These are phyloP conservation scores for Prunella strophiata DNA, from an alignment of 2,797 vertebrate genomes.

Conservation along the genomic window DNA sequence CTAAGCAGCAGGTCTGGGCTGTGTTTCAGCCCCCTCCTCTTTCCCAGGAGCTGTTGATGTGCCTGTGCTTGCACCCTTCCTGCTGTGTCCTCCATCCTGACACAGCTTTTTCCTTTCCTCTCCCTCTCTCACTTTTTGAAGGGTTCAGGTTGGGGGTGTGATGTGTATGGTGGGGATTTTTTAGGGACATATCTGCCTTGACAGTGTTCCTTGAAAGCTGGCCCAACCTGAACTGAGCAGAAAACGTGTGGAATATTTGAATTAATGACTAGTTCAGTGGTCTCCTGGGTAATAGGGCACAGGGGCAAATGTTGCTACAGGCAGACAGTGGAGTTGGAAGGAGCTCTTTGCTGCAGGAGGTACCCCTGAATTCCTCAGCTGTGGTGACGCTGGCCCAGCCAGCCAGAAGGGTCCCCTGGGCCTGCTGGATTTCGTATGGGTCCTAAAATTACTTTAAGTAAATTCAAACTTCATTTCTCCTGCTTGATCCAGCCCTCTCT, in stretches of 20 bases:
- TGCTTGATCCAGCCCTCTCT: not conserved
- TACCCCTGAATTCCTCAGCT: not conserved
- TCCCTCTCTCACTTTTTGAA: not conserved
- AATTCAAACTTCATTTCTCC: constrained; percentile 2
- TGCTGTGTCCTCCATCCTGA: constrained; percentile 44
- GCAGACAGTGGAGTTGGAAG: not conserved
- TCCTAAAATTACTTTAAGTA: not conserved
- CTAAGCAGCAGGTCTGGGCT: constrained; percentile 41
- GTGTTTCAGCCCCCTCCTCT: not conserved
- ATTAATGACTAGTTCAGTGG: not conserved
- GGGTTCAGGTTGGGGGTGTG: not conserved
- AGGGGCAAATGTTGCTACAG: not conserved
- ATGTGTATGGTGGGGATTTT: not conserved
- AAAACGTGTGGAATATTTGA: not conserved
- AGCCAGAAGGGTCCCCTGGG: not conserved
- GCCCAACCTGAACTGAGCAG: not conserved
- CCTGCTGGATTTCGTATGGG: rapidly evolving
- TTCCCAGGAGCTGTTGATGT: constrained; percentile 39
- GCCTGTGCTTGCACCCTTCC: constrained; percentile 43
- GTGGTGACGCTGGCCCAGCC: not conserved
- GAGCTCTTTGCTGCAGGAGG: not conserved
- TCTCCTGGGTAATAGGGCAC: not conserved
- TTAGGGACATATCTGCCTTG: not conserved
- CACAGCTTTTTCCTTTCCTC: constrained; percentile 11
- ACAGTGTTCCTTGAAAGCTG: not conserved